Base-by-base conservation (phyloP, 2,797 vertebrate species). In the Hylomyscus alleni region DNA sequence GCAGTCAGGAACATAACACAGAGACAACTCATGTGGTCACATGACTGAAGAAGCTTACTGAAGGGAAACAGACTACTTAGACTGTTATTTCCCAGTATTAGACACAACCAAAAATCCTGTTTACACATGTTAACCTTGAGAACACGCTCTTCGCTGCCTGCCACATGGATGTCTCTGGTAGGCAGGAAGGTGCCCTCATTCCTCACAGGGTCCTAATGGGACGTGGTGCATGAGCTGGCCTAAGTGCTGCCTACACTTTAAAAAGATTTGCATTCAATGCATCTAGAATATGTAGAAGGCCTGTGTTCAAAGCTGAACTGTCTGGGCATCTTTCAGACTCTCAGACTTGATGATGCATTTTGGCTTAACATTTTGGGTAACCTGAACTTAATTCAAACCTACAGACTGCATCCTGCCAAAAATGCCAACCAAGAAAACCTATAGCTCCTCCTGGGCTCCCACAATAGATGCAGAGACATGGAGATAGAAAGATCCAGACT, bases 111-210 rank as follows among this genome's bases (percentile, higher is more conserved):
- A 97, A 99, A 99, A 97, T 99, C 99, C 60, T 99, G 99, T 98
- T 99, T 99, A 97, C 99, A 99, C 29, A 99, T 99, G 0, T 99
- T 99, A 99, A 99, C 98, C 99, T 99, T 0, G 99, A 99, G 97
- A 58, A 31, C 40, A 29, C 52, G 26, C 44, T 73, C 86, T 75
- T 84, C 76, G 54, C 24, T 84, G 99, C 99, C 82, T 99, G 99
- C 95, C 99, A 99, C 0, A 99, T 99, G 62, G 99, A 99, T 91
- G 99, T 99, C 88, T 99, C 99, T 9, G 99, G 99, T 69, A 67
- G 50, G 94, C 99, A 99, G 96, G 99, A 99, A 98, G 99, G 98
- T 65, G 99, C 99, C 99, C 4, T 97, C 99, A 3, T 99, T 99
- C 97, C 99, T 99, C 62, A 98, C 15, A 72, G n/a, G 99, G 97